Evolutionary conservation across 92 coral and sea anemone genomes (phyloP), one percentile per base, ranked within the genome.

Genomic region (Blastomussa wellsi): DNA sequence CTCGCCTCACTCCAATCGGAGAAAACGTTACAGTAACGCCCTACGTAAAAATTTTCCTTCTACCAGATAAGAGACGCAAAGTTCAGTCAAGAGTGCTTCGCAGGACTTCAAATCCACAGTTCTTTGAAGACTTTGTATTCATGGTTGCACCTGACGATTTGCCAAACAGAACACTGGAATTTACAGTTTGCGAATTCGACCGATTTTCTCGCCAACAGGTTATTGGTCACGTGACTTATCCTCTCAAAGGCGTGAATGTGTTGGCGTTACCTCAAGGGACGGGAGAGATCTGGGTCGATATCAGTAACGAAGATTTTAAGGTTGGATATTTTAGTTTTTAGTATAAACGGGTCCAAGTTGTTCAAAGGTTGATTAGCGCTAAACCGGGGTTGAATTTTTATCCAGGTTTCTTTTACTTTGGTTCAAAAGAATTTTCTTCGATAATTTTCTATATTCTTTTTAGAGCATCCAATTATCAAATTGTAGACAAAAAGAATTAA

Each of bases 201-300:
- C 91, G 98, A 33, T 97, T 97, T 74, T 97, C 98, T 66, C 95
- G 99, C 62, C 98, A 97, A 71, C 98, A 93, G 69, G 94, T 92
- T 39, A 90, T 97, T 33, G 99, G 99, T 70, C 95, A 89, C 80
- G 98, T 97, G 86, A 49, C 62, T 41, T 91, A 88, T 84, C 85
- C 92, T 0, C 70, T 97, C 55, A 86, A 86, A 33, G 93, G 82
- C 24, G 76, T 77, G 33, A 93, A 97, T 7, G 48, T 74, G 14
- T 41, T 91, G 44, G 47, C 74, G 68, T 65, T 77, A 31, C 77
- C 74, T 0, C 92, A 90, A 36, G 90, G 86, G 24, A 89, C 88
- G 26, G 92, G 88, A 33, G 99, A 96, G 76, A 86, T 94, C 47
- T 96, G 99, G 99, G 87, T 86, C 77, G 96, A 96, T 39, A 90